Evolutionary conservation across 2,888 invertebrate genomes (phyloP).

Genomic region (Chaetogeoica ovagalla): DNA sequence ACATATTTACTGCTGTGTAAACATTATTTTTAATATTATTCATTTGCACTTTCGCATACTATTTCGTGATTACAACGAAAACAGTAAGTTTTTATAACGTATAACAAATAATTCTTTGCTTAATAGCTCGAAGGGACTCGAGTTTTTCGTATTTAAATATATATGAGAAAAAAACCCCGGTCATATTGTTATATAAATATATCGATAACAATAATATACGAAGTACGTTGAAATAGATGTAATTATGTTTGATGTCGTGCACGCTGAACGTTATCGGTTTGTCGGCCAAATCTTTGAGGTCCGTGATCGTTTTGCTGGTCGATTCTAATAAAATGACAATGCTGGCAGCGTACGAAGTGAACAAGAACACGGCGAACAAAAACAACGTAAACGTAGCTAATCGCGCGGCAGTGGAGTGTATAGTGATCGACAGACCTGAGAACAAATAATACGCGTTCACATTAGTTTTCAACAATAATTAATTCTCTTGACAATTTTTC

Average conservation of each 20-base stretch:
- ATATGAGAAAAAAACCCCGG: too few relatives aligned
- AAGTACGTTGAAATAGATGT: conserved; percentile 68
- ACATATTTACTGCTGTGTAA: too few relatives aligned
- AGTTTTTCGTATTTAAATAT: too few relatives aligned
- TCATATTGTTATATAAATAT: too few relatives aligned
- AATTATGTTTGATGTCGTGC: conserved; percentile 71
- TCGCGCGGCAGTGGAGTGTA: conserved; percentile 62
- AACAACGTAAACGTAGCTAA: conserved; percentile 69
- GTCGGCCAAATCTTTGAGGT: conserved; percentile 67
- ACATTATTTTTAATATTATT: too few relatives aligned
- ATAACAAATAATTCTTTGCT: too few relatives aligned
- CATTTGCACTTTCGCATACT: too few relatives aligned
- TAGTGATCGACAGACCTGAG: neutral
- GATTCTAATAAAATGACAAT: conserved; percentile 76
- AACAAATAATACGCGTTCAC: neutral
- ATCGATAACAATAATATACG: neutral
- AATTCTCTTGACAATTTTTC: too few relatives aligned
- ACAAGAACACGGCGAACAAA: conserved; percentile 70
- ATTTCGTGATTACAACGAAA: too few relatives aligned
- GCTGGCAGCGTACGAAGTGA: conserved; percentile 75
- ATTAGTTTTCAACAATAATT: too few relatives aligned
- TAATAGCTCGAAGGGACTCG: too few relatives aligned
- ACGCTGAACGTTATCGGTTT: conserved; percentile 72
- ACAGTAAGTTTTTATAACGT: too few relatives aligned
- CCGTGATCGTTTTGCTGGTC: conserved; percentile 70